Percentiles rank a stretch among this genome's conserved stretches.
These are phyloP conservation scores for Arrhopalites spinosus DNA, from an alignment of 2,888 invertebrate species.

Conservation along the genomic window DNA sequence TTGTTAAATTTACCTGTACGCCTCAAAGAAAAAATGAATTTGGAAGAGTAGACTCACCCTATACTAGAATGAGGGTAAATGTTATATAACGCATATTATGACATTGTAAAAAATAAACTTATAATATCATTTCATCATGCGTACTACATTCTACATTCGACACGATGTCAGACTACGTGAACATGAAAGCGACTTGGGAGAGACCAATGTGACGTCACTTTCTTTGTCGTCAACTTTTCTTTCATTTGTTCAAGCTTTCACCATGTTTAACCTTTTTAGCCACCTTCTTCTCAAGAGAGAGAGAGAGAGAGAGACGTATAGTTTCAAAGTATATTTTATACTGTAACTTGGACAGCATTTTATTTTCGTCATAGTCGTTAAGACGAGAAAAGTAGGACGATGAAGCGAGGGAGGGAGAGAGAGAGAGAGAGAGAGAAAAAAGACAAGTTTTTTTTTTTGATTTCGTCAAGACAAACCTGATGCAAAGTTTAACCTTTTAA, in stretches of 20 bases:
- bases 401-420: neutral
- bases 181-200: neutral
- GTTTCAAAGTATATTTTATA: neutral
- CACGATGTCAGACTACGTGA: too few species aligned
- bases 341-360: conserved; percentile 26
- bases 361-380: conserved; percentile 29
- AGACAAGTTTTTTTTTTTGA: neutral
- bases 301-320: neutral
- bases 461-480: neutral
- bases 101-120: neutral
- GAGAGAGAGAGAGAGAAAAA: neutral
- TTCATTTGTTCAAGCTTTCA: neutral
- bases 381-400: conserved; percentile 9
- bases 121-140: conserved; percentile 2
- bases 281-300: neutral
- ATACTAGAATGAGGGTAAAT: too few species aligned
- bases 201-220: conserved; percentile 20
- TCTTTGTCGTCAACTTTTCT: too few species aligned
- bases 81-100: neutral
- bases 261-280: conserved; percentile 1
- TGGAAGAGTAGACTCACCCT: too few species aligned
- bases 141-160: neutral
- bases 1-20: too few species aligned
- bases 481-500: conserved; percentile 13
- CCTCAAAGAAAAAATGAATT: too few species aligned